Conservation (phyloP, 2,113 vertebrate genomes). For the Callopanchax toddi region DNA sequence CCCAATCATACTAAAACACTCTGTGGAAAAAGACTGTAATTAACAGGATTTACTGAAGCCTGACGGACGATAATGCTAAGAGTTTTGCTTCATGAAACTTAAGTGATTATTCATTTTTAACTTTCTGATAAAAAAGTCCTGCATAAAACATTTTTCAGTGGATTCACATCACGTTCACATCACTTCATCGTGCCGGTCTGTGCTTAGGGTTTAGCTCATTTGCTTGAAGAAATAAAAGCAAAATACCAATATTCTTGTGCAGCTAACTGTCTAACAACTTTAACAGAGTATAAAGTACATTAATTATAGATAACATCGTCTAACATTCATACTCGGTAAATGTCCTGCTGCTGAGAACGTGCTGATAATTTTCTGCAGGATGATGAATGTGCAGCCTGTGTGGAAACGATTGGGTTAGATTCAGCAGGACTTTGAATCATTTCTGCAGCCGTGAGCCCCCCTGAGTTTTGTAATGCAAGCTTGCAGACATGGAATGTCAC, state of each 20-base stretch:
- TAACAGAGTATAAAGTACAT: background rate
- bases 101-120: background rate
- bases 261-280: background rate
- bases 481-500: conserved; percentile 16
- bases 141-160: background rate
- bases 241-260: background rate
- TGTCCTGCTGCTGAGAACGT: background rate
- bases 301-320: background rate
- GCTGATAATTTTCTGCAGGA: conserved; percentile 17
- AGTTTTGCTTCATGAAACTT: background rate
- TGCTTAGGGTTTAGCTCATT: background rate
- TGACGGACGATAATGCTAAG: background rate
- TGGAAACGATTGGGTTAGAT: conserved; percentile 19
- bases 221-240: background rate
- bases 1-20: background rate
- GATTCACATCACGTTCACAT: background rate
- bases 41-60: conserved; percentile 8
- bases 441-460: conserved; percentile 2
- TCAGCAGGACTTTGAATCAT: conserved; percentile 43
- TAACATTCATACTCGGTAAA: background rate
- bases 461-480: conserved; percentile 18
- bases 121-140: background rate
- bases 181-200: too few species aligned
- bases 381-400: conserved; percentile 36
- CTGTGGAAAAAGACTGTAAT: background rate